Conservation (phyloP, 2,113 vertebrate genomes). For the Tachysurus vachellii region DNA sequence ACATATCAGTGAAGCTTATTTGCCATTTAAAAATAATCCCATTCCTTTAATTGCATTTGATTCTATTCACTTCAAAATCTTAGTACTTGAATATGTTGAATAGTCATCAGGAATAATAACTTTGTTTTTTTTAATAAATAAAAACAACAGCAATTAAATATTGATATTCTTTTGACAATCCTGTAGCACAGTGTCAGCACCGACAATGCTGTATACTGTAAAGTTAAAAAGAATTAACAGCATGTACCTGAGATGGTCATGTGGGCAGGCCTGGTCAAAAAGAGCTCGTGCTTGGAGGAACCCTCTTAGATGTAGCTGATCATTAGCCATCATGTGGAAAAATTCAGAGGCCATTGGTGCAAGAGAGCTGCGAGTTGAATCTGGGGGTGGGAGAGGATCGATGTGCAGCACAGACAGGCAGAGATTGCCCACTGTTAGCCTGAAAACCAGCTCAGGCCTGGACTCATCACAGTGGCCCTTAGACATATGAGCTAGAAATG, state of each 20-base stretch:
- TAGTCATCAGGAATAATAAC: background rate
- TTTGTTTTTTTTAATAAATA: too few relatives aligned
- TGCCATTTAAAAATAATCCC: background rate
- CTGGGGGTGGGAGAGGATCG: constrained; percentile 90
- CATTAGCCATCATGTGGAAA: constrained; percentile 81
- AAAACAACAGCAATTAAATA: too few relatives aligned
- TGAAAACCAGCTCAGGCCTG: constrained; percentile 89
- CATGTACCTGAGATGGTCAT: constrained; percentile 92
- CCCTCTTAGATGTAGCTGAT: constrained; percentile 75
- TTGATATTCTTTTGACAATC: background rate
- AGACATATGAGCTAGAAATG: constrained; percentile 83
- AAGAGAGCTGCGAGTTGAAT: constrained; percentile 82
- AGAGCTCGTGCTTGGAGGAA: constrained; percentile 81
- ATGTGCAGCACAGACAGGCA: constrained; percentile 93
- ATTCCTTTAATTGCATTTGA: background rate
- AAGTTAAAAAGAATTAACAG: background rate
- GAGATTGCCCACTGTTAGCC: constrained; percentile 80
- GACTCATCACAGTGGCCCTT: constrained; percentile 91
- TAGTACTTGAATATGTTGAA: background rate
- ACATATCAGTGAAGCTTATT: background rate
- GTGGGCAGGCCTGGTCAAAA: constrained; percentile 91
- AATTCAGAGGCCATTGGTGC: constrained; percentile 87
- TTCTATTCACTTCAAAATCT: background rate
- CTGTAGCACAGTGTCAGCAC: background rate
- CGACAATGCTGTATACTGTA: background rate